Conservation (phyloP, 2,888 invertebrate species). For the Luperina testacea region DNA sequence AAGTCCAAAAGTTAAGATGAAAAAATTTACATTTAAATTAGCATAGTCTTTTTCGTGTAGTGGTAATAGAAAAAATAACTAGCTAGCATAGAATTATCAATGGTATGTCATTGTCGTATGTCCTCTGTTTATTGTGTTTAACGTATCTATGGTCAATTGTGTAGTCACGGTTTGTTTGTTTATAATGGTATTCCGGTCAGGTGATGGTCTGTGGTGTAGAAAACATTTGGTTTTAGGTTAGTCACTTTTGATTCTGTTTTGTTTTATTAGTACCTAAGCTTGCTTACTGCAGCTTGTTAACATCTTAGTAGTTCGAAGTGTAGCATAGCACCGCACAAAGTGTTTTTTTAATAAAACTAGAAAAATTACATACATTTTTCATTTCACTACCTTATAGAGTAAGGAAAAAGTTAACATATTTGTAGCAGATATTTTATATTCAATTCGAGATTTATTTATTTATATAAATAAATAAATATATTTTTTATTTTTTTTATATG, state of each 20-base stretch:
- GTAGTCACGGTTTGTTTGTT: slow-evolving; percentile 72
- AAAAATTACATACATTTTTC: neutral
- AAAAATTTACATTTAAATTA: slow-evolving; percentile 53
- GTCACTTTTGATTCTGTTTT: neutral
- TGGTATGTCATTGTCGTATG: slow-evolving; percentile 76
- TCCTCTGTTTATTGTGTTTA: slow-evolving; percentile 71
- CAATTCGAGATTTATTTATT: too few relatives aligned
- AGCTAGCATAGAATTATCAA: slow-evolving; percentile 64
- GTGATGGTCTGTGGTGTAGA: slow-evolving; percentile 44
- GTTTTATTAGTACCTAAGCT: neutral
- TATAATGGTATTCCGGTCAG: slow-evolving; percentile 60
- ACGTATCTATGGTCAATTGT: slow-evolving; percentile 65
- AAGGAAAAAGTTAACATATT: neutral
- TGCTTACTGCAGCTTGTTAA: neutral
- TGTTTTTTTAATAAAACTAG: neutral
- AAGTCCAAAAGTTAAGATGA: neutral
- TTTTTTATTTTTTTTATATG: too few relatives aligned
- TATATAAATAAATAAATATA: too few relatives aligned
- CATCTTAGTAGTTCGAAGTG: neutral
- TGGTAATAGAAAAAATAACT: slow-evolving; percentile 72
- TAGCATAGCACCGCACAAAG: neutral
- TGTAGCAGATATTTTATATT: neutral
- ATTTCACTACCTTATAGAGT: neutral
- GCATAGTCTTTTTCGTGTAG: slow-evolving; percentile 72
- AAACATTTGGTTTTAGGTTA: neutral